Percentiles rank a stretch among this genome's conserved stretches.
phyloP scores from a whole-genome alignment of 2,113 vertebrate species.

The Hucho hucho region DNA sequence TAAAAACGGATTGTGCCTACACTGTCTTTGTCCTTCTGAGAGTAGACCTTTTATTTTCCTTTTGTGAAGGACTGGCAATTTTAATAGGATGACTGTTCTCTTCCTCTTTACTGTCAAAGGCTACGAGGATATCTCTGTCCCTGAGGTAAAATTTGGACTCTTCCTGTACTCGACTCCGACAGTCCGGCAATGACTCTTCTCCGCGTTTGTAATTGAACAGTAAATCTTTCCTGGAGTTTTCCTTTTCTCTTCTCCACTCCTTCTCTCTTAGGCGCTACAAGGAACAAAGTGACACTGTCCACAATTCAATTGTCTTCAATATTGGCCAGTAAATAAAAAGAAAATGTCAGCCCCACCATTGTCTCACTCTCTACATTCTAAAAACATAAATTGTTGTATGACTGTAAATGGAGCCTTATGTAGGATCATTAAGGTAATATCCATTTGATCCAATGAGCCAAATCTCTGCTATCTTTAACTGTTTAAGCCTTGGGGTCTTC shows the following conservation, averaged over 20 bases:
- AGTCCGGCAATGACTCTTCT: slow-evolving; percentile 20
- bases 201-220: slow-evolving; percentile 34
- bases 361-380: background rate
- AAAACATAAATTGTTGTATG: background rate
- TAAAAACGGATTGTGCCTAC: slow-evolving; percentile 9
- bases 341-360: background rate
- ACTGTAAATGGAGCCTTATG: background rate
- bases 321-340: background rate
- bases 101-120: slow-evolving; percentile 3
- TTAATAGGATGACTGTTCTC: slow-evolving; percentile 26
- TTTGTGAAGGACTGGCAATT: slow-evolving; percentile 25
- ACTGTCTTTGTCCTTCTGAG: slow-evolving; percentile 5
- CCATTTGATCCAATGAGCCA: background rate
- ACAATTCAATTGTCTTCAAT: background rate
- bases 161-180: slow-evolving; percentile 17
- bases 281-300: slow-evolving; percentile 22
- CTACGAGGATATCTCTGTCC: background rate
- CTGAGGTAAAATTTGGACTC: slow-evolving; percentile 34
- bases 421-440: background rate
- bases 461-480: too few species aligned
- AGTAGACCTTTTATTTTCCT: background rate
- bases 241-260: background rate
- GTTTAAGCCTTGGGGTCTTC: background rate
- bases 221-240: slow-evolving; percentile 25
- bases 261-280: slow-evolving; percentile 14